These are phyloP conservation scores for Syngnathus floridae DNA, from an alignment of 2,113 vertebrate genomes.

Conservation along the genomic window DNA sequence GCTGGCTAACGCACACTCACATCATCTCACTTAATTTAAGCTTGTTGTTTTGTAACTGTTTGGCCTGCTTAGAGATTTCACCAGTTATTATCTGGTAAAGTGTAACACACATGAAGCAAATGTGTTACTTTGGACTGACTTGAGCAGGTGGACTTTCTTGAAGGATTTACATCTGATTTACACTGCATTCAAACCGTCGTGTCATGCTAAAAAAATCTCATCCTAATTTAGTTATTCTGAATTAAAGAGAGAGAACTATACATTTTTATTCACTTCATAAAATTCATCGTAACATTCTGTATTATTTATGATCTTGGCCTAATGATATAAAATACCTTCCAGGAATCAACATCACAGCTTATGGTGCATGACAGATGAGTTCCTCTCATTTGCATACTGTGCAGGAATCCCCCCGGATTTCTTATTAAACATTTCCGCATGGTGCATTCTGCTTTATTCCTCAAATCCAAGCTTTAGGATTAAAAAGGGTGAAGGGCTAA, in stretches of 20 bases:
- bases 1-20: neutral
- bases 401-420: conserved; percentile 36
- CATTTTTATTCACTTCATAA: conserved; percentile 27
- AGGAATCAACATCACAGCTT: conserved; percentile 36
- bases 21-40: neutral
- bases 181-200: neutral
- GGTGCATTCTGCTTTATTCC: conserved; percentile 43
- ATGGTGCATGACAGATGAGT: conserved; percentile 40
- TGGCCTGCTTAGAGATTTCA: neutral
- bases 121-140: neutral
- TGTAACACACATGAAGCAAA: neutral
- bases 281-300: conserved; percentile 17
- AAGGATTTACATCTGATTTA: neutral
- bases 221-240: neutral
- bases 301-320: conserved; percentile 32
- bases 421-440: conserved; percentile 58
- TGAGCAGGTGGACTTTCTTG: neutral
- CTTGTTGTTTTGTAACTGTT: neutral
- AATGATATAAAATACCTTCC: conserved; percentile 31
- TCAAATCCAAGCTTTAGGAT: conserved; percentile 41
- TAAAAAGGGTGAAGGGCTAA: conserved; percentile 40
- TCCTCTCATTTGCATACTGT: conserved; percentile 43
- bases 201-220: neutral
- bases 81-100: neutral
- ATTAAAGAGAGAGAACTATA: neutral